These are phyloP conservation scores for Lemur catta DNA, from an alignment of 2,797 vertebrate genomes.

Conservation along the genomic window DNA sequence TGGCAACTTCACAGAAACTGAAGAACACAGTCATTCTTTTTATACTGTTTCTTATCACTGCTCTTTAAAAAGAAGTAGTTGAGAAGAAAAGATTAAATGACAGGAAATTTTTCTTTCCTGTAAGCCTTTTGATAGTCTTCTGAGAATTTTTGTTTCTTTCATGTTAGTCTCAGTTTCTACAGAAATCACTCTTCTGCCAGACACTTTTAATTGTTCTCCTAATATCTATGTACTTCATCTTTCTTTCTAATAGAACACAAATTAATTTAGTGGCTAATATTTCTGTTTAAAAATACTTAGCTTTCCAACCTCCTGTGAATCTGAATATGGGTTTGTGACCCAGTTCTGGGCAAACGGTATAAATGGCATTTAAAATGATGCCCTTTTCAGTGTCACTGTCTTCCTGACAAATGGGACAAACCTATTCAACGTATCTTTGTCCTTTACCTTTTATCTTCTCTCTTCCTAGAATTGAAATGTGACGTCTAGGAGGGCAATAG, in stretches of 20 bases:
- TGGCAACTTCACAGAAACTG: slow-evolving; percentile 3
- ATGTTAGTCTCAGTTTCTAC: slow-evolving; percentile 25
- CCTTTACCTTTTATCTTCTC: neutral
- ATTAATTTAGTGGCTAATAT: neutral
- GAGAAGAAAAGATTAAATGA: neutral
- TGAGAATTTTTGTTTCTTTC: neutral
- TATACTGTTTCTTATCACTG: neutral
- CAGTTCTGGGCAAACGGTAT: neutral
- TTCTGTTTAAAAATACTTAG: slow-evolving; percentile 4
- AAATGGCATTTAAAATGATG: neutral
- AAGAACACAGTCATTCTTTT: neutral
- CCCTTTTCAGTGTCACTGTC: neutral
- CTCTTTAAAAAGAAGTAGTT: neutral
- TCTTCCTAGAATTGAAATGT: neutral
- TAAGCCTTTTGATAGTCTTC: neutral
- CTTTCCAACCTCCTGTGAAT: neutral
- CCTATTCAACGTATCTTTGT: neutral
- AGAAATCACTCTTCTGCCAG: neutral
- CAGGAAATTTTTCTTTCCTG: neutral
- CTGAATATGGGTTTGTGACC: neutral
- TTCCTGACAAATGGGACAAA: neutral
- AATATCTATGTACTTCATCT: neutral
- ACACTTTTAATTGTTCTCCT: neutral
- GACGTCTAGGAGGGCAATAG: neutral
- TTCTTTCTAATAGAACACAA: neutral